A percentile compares a stretch with the other conserved stretches of the same genome.
Conservation (phyloP, 1,140 invertebrate genomes). For the Lasaia peninsularis region DNA sequence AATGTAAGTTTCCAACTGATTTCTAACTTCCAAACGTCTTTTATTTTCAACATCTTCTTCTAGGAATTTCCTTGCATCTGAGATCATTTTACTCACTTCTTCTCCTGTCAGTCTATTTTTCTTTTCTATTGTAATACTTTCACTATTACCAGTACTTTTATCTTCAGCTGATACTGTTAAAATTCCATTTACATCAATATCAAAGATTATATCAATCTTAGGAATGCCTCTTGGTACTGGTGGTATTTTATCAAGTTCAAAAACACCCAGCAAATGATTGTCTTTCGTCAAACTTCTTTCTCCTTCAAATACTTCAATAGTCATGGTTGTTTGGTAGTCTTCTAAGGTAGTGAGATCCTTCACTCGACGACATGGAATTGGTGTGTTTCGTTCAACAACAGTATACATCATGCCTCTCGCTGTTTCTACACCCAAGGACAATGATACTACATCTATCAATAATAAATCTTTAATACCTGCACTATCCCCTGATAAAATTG, state of each 20-base stretch:
- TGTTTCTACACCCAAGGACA: conserved; percentile 80
- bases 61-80: conserved; percentile 78
- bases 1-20: conserved; percentile 85
- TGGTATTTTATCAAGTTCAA: conserved; percentile 48
- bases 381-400: conserved; percentile 82
- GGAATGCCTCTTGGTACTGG: conserved; percentile 49
- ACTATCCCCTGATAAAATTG: conserved; percentile 66
- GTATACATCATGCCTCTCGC: conserved; percentile 81
- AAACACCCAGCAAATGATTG: conserved; percentile 52
- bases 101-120: conserved; percentile 59
- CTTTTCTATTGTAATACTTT: conserved; percentile 73
- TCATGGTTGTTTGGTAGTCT: conserved; percentile 53
- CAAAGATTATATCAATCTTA: conserved; percentile 54
- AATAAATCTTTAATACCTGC: conserved; percentile 72
- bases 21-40: conserved; percentile 80
- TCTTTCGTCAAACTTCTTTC: conserved; percentile 51
- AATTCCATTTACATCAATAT: conserved; percentile 50
- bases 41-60: conserved; percentile 76
- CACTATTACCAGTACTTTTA: conserved; percentile 59
- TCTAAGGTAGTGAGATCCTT: conserved; percentile 57
- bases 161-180: conserved; percentile 77
- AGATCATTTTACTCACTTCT: conserved; percentile 79
- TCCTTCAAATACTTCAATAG: conserved; percentile 59
- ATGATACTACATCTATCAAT: conserved; percentile 76
- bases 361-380: conserved; percentile 76